phyloP scores from a whole-genome alignment of 2,797 vertebrate genomes.

The Syndactyla subalaris region DNA sequence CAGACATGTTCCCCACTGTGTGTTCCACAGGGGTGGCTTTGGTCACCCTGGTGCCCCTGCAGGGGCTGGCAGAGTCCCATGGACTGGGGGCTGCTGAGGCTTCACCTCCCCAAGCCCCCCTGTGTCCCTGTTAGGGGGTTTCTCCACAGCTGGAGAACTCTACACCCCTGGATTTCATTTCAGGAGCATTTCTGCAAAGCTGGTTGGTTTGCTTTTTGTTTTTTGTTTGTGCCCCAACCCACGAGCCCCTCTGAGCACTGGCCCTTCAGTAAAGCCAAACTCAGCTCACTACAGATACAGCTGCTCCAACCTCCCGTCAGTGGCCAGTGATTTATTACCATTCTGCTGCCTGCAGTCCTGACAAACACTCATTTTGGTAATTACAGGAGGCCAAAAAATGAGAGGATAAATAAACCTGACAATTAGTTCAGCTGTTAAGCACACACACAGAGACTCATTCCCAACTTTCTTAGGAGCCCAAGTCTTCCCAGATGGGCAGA shows the following conservation, averaged over 20 bases:
- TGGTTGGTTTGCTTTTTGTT: neutral
- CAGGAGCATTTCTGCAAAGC: neutral
- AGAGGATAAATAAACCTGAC: constrained; percentile 33
- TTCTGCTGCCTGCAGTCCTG: neutral
- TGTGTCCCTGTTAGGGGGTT: neutral
- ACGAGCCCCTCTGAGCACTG: neutral
- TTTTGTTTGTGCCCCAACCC: neutral
- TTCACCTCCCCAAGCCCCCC: neutral
- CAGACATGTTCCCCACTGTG: neutral
- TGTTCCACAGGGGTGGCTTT: neutral
- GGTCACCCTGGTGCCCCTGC: neutral
- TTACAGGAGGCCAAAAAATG: neutral
- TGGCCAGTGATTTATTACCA: constrained; percentile 37
- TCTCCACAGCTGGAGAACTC: neutral
- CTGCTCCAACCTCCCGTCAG: neutral
- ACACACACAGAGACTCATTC: accelerated
- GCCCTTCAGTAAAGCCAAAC: neutral
- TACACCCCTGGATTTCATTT: accelerated
- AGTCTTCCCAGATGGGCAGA: neutral
- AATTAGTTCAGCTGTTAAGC: neutral
- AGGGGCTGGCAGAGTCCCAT: neutral
- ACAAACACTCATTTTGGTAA: constrained; percentile 6
- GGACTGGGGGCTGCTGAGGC: accelerated
- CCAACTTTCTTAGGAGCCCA: neutral
- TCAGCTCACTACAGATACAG: neutral